Evolutionary conservation across 2,113 vertebrate genomes (phyloP).

Genomic region (Pelvicachromis taeniatus): DNA sequence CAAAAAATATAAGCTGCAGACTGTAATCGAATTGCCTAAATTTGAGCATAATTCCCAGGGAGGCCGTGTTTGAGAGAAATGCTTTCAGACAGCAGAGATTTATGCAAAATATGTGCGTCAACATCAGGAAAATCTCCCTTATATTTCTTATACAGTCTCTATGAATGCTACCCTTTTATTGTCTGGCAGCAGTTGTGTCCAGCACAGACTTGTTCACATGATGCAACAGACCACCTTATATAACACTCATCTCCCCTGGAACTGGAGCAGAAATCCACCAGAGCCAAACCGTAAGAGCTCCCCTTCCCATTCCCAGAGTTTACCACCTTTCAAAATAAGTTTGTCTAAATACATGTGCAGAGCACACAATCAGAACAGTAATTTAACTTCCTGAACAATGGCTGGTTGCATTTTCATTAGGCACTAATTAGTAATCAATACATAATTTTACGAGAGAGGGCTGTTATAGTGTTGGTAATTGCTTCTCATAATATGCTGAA

Average conservation of each 20-base stretch:
- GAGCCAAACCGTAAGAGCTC: conserved; percentile 5
- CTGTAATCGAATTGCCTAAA: neutral
- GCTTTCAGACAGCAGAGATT: neutral
- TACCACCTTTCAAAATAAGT: conserved; percentile 10
- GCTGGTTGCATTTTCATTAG: conserved; percentile 66
- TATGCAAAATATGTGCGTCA: neutral
- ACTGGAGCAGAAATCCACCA: conserved; percentile 59
- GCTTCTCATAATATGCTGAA: conserved; percentile 46
- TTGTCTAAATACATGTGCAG: conserved; percentile 10
- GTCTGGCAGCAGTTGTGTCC: conserved; percentile 2
- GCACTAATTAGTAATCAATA: conserved; percentile 71
- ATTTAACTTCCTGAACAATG: conserved; percentile 25
- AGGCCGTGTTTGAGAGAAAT: neutral
- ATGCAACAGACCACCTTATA: conserved; percentile 56
- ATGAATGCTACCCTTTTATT: neutral
- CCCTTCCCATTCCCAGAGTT: neutral
- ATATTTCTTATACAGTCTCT: neutral
- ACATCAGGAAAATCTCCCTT: neutral
- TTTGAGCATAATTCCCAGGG: neutral
- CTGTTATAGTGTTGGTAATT: conserved; percentile 60
- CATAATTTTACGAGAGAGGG: conserved; percentile 60
- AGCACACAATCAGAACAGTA: conserved; percentile 34
- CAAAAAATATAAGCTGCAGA: neutral
- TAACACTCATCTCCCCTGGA: conserved; percentile 54
- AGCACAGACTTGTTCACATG: conserved; percentile 35